Percentiles rank a stretch among this genome's conserved stretches.
Conservation (phyloP, 2,888 invertebrate species). For the Podabrus alpinus region DNA sequence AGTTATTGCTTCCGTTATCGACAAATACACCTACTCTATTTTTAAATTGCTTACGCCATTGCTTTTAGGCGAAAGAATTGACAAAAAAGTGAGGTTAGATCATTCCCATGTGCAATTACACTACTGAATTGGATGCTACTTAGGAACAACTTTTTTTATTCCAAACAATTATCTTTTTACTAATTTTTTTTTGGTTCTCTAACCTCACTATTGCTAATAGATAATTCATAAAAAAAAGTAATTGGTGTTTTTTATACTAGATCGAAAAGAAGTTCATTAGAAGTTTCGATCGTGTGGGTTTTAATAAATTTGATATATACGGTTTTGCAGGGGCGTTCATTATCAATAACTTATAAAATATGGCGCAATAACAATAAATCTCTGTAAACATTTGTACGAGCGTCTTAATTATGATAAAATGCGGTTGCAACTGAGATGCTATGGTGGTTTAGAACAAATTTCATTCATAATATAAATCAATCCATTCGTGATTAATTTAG, state of each 20-base stretch:
- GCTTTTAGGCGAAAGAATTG: neutral
- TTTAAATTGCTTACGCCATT: neutral
- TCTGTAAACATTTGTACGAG: slow-evolving; percentile 31
- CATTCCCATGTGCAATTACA: neutral
- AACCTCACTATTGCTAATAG: neutral
- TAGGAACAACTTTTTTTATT: neutral
- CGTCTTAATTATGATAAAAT: slow-evolving; percentile 29
- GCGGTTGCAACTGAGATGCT: slow-evolving; percentile 22
- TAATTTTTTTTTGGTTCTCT: neutral
- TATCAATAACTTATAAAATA: slow-evolving; percentile 37
- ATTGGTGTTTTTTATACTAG: slow-evolving; percentile 8
- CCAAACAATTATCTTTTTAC: neutral
- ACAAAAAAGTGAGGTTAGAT: neutral
- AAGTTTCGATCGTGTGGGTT: slow-evolving; percentile 17
- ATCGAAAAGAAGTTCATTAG: slow-evolving; percentile 20
- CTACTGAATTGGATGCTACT: neutral
- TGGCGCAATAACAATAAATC: slow-evolving; percentile 36
- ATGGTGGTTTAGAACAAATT: slow-evolving; percentile 18
- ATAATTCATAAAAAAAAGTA: neutral
- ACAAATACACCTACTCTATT: neutral
- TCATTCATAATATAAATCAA: slow-evolving; percentile 30
- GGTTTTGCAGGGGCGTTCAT: slow-evolving; percentile 25
- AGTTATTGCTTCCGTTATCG: neutral
- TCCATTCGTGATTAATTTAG: slow-evolving; percentile 22
- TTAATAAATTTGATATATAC: slow-evolving; percentile 26